Conservation (phyloP, 2,888 invertebrate species). For the Folsomia candida region DNA sequence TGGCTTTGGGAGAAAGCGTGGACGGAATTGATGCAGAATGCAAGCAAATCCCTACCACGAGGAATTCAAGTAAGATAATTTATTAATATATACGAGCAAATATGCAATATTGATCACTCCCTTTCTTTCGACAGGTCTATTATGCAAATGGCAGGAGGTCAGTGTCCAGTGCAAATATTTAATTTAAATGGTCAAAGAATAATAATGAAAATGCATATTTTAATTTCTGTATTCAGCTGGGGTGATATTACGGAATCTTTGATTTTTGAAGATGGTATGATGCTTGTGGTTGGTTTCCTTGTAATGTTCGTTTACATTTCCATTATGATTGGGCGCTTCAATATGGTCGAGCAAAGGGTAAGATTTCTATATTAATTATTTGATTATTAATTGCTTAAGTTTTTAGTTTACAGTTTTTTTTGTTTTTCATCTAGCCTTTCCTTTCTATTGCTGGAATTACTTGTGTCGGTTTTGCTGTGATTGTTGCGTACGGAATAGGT, state of each 20-base stretch:
- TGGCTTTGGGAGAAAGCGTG: slow-evolving; percentile 64
- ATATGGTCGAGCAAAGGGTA: slow-evolving; percentile 71
- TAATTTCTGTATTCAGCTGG: slow-evolving; percentile 58
- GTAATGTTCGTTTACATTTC: slow-evolving; percentile 73
- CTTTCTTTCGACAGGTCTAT: slow-evolving; percentile 58
- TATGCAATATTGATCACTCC: too few species aligned
- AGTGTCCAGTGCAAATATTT: slow-evolving; percentile 4
- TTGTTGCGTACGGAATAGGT: slow-evolving; percentile 67
- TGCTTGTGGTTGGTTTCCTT: slow-evolving; percentile 65
- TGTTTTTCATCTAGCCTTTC: slow-evolving; percentile 58
- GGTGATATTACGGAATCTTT: slow-evolving; percentile 70
- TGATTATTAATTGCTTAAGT: background rate
- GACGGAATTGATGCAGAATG: slow-evolving; percentile 56
- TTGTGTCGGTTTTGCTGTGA: slow-evolving; percentile 70
- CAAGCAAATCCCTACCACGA: slow-evolving; percentile 51
- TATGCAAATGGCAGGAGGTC: slow-evolving; percentile 65
- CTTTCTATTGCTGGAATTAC: slow-evolving; percentile 68
- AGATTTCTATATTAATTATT: slow-evolving; percentile 48
- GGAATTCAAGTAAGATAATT: slow-evolving; percentile 55
- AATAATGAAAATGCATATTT: too few species aligned
- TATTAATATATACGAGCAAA: too few species aligned
- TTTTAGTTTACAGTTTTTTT: slow-evolving; percentile 41
- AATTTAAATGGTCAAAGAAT: too few species aligned
- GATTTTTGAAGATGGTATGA: slow-evolving; percentile 71
- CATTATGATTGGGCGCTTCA: slow-evolving; percentile 69